Evolutionary conservation across 37 sponge, comb jelly and placozoan genomes (phyloP).

Genomic region (Crambe crambe): DNA sequence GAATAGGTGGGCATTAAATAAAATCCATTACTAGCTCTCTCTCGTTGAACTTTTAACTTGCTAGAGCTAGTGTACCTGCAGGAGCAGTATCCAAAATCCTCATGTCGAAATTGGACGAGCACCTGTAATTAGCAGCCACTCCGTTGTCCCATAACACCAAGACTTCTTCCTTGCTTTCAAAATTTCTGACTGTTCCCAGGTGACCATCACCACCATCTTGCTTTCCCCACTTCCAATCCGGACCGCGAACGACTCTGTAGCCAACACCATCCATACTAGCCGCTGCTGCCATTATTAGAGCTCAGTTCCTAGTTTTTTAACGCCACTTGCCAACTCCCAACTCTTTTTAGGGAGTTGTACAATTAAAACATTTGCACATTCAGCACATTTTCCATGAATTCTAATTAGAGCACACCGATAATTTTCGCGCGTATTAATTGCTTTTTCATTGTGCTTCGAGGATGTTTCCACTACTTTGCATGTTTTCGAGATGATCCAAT

Average conservation of each 20-base stretch:
- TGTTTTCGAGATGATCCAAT: no score
- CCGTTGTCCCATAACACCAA: constrained; percentile 86
- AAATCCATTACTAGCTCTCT: background rate
- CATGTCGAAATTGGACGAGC: constrained; percentile 61
- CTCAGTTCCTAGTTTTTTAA: background rate
- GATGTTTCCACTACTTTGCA: no score
- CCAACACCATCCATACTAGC: constrained; percentile 62
- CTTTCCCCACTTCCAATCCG: constrained; percentile 89
- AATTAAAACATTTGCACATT: background rate
- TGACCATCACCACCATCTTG: constrained; percentile 88
- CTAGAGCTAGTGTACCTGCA: constrained; percentile 37
- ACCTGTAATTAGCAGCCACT: constrained; percentile 80
- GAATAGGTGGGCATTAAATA: background rate
- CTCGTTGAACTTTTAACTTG: background rate
- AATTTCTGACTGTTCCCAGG: constrained; percentile 71
- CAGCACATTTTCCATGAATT: constrained; percentile 6
- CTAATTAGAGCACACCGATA: background rate
- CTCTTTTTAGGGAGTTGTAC: no score
- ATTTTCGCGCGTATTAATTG: no score
- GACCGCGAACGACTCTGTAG: constrained; percentile 77
- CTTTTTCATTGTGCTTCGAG: no score
- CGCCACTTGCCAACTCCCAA: no score
- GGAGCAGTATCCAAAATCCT: constrained; percentile 69
- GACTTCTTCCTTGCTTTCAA: constrained; percentile 66
- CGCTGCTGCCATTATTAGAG: background rate